phyloP scores from a whole-genome alignment of 2,797 vertebrate species.

The Hippoglossus hippoglossus region DNA sequence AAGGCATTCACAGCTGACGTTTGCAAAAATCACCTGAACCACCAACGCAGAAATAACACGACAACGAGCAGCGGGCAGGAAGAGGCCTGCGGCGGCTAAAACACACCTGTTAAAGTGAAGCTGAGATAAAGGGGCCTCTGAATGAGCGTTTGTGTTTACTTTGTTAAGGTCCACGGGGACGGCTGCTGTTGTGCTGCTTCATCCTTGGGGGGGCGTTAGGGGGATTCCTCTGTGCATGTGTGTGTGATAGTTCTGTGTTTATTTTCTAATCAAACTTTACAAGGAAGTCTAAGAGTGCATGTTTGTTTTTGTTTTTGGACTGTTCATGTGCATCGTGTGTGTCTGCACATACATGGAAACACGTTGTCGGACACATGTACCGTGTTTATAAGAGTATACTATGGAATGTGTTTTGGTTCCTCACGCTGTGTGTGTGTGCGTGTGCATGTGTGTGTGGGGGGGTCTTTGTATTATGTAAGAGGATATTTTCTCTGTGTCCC shows the following conservation, averaged over 20 bases:
- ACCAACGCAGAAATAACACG: constrained; percentile 15
- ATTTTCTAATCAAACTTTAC: constrained; percentile 66
- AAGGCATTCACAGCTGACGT: constrained; percentile 27
- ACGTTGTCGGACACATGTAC: constrained; percentile 39
- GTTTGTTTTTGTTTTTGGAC: constrained; percentile 54
- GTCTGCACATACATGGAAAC: constrained; percentile 37
- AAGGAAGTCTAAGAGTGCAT: constrained; percentile 54
- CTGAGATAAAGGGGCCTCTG: constrained; percentile 59
- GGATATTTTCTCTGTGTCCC: constrained; percentile 72
- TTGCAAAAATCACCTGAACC: constrained; percentile 32
- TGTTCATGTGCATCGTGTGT: constrained; percentile 28
- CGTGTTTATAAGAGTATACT: constrained; percentile 46
- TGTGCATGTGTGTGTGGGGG: constrained; percentile 16
- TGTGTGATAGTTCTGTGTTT: constrained; percentile 56
- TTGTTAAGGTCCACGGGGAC: constrained; percentile 58
- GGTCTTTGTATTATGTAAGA: constrained; percentile 73
- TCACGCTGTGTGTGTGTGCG: constrained; percentile 40
- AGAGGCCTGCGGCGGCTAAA: constrained; percentile 21
- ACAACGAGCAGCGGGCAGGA: constrained; percentile 4
- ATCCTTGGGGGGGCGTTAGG: constrained; percentile 34
- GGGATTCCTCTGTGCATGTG: constrained; percentile 53
- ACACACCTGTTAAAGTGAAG: constrained; percentile 70
- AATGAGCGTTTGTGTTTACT: constrained; percentile 64
- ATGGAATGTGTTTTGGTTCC: constrained; percentile 76
- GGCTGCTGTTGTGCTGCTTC: constrained; percentile 56